phyloP scores from a whole-genome alignment of 92 coral and sea anemone genomes.

The Zoanthus sociatus region DNA sequence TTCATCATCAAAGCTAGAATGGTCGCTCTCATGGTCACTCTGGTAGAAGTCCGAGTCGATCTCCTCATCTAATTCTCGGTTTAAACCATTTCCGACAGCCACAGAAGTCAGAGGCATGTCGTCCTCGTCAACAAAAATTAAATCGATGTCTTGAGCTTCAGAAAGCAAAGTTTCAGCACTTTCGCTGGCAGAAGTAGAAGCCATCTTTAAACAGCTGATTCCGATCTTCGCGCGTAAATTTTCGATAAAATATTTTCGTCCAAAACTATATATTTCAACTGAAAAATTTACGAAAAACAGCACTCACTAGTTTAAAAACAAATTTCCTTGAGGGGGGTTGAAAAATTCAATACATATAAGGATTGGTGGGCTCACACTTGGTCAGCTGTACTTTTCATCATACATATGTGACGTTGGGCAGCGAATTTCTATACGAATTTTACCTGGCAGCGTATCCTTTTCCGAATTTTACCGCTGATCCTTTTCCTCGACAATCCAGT shows the following conservation, averaged over 20 bases:
- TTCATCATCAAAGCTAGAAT: slow-evolving; percentile 15
- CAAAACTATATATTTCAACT: neutral
- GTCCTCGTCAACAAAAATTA: slow-evolving; percentile 53
- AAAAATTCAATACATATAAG: too few relatives aligned
- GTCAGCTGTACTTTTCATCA: too few relatives aligned
- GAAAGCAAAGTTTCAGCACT: slow-evolving; percentile 23
- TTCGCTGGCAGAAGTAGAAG: slow-evolving; percentile 47
- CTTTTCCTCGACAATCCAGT: too few relatives aligned
- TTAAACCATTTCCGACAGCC: slow-evolving; percentile 41
- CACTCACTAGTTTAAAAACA: neutral
- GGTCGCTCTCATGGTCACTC: slow-evolving; percentile 45
- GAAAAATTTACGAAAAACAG: neutral
- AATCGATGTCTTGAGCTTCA: slow-evolving; percentile 41
- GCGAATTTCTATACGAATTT: too few relatives aligned
- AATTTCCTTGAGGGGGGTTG: too few relatives aligned
- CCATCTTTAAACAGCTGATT: slow-evolving; percentile 51
- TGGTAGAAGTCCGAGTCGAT: slow-evolving; percentile 54
- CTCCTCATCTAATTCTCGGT: slow-evolving; percentile 52
- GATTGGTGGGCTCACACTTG: too few relatives aligned
- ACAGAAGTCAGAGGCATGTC: slow-evolving; percentile 50
- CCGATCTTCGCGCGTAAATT: slow-evolving; percentile 40
- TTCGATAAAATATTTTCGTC: neutral
- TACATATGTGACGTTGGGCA: too few relatives aligned
- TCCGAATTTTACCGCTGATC: too few relatives aligned
- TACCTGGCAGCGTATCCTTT: too few relatives aligned